Percentiles rank a stretch among this genome's conserved stretches.
Conservation (phyloP, 2,888 invertebrate species). For the Blera fallax region DNA sequence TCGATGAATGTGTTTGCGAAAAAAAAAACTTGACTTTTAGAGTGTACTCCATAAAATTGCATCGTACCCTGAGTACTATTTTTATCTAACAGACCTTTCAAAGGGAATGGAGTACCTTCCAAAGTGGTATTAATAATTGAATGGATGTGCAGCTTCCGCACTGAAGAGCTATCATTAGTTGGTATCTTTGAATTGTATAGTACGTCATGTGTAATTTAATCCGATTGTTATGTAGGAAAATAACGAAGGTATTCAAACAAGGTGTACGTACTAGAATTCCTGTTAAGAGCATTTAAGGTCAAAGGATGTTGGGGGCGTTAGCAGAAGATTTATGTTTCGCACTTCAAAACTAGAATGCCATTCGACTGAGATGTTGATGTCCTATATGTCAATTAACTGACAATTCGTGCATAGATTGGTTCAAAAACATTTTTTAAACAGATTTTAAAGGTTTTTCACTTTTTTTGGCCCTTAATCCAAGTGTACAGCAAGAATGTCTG, state of each 20-base stretch:
- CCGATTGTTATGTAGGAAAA: neutral
- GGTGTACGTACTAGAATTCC: neutral
- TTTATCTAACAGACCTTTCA: neutral
- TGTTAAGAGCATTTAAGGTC: too few relatives aligned
- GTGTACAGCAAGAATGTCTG: too few relatives aligned
- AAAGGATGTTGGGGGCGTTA: neutral
- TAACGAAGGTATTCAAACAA: neutral
- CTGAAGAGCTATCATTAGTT: neutral
- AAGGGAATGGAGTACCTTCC: neutral
- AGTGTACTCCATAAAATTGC: conserved; percentile 6
- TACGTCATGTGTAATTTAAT: neutral
- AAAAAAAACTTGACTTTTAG: neutral
- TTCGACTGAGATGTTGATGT: too few relatives aligned
- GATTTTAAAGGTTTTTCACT: too few relatives aligned
- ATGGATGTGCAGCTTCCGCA: neutral
- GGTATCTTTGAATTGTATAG: neutral
- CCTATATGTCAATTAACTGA: too few relatives aligned
- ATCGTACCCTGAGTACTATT: neutral
- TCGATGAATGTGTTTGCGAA: neutral
- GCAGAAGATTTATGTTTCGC: neutral
- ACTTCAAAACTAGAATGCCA: too few relatives aligned
- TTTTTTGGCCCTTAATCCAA: too few relatives aligned
- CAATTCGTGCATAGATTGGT: too few relatives aligned
- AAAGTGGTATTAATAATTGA: neutral
- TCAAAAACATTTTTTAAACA: too few relatives aligned